phyloP scores from a whole-genome alignment of 2,797 vertebrate genomes.

The Poecilia picta region DNA sequence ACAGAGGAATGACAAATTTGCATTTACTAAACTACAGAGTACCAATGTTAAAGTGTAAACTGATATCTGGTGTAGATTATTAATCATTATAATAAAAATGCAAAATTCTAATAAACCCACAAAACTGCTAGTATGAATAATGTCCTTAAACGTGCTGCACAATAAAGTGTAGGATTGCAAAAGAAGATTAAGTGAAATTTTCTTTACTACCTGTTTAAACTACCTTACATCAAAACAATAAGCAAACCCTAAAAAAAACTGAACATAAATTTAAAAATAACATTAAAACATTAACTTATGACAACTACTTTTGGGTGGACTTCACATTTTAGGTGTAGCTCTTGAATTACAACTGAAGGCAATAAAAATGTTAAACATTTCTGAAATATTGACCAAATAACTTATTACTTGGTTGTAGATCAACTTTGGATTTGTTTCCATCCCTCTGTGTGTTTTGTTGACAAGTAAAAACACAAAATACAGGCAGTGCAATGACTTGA shows the following conservation, averaged over 20 bases:
- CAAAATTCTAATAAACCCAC: not conserved
- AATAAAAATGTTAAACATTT: not conserved
- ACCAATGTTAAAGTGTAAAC: not conserved
- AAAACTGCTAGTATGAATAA: not conserved
- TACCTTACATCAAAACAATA: not conserved
- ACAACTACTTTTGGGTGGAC: not conserved
- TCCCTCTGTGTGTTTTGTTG: slow-evolving; percentile 22
- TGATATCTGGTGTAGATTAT: too few species aligned
- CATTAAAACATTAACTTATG: not conserved
- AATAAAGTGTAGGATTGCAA: not conserved
- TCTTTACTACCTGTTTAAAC: not conserved
- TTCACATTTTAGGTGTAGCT: not conserved
- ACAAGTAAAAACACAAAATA: slow-evolving; percentile 8
- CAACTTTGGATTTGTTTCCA: not conserved
- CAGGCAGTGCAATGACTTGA: slow-evolving; percentile 20
- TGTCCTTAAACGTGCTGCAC: not conserved
- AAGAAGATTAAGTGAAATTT: not conserved
- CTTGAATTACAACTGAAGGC: not conserved
- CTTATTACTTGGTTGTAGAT: not conserved
- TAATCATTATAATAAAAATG: not conserved
- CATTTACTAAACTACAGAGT: not conserved
- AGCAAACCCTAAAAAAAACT: not conserved
- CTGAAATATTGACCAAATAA: not conserved
- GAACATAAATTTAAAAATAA: not conserved
- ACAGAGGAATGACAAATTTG: not conserved